Evolutionary conservation across 1,140 invertebrate species (phyloP), one percentile per base, ranked within the genome.

Genomic region (Tribolium castaneum): DNA sequence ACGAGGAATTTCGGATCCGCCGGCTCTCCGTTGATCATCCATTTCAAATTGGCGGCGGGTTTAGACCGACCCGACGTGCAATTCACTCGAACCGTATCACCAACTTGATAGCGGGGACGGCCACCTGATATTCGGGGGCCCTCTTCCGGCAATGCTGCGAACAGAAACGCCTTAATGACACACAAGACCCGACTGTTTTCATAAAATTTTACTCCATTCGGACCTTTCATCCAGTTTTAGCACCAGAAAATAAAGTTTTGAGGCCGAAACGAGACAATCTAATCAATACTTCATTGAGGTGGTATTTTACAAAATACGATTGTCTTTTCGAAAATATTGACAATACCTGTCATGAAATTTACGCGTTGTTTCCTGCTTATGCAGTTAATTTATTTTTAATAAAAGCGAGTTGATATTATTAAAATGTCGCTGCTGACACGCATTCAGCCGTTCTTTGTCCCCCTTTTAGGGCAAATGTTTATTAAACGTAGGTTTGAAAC

Each of bases 21-120:
- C 82, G 92, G 92, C 82, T 96, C 93, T 35, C 94, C 94, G 83
- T 97, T 97, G 84, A 97, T 94, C 86, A 94, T 94, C 96, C 96
- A 97, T 45, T 91, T 91, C 25, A 97, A 90, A 78, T 93, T 91
- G 7, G 95, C 95, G 0, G 94, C 94, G 0, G 95, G 95, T 83
- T 95, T 92, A 7, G 95, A 96, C 79, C 91, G 88, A 9, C 92
- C 92, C 9, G 94, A 95, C 9, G 94, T 95, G 86, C 95, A 96
- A 86, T 95, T 95, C 10, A 96, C 92, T 14, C 92, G 90, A 9
- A 97, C 93, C 6, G 90, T 88, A 82, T 96, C 95, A 2, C 94
- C 95, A 10, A 94, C 90, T 82, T 95, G 93, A 87, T 97, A 97
- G 39, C 94, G 91, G 0, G 92, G 90, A 72, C 91, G 90, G 14